Percentiles rank a stretch among this genome's conserved stretches.
Conservation (phyloP, 2,888 invertebrate genomes). For the Stramonita haemastoma region DNA sequence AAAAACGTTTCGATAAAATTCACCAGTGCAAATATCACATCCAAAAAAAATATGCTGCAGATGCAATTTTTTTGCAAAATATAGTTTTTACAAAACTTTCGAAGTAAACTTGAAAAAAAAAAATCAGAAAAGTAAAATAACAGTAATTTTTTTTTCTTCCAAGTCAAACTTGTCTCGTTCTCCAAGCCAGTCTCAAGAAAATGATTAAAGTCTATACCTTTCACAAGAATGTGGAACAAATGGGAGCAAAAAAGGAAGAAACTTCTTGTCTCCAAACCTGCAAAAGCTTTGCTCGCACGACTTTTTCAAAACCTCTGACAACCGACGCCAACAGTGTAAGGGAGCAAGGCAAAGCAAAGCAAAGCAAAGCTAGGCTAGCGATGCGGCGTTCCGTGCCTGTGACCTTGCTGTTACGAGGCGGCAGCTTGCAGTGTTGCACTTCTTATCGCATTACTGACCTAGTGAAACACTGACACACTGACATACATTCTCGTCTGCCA, state of each 20-base stretch:
- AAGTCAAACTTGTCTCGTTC: not conserved
- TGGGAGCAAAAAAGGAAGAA: too few species aligned
- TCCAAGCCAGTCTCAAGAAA: not conserved
- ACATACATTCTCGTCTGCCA: slow-evolving; percentile 21
- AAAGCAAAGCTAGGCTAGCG: too few species aligned
- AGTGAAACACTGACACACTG: slow-evolving; percentile 43
- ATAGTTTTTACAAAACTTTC: too few species aligned
- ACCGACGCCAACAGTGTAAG: not conserved
- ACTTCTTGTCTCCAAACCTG: too few species aligned
- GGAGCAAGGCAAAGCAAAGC: too few species aligned
- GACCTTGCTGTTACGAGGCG: slow-evolving; percentile 29
- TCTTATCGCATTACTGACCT: slow-evolving; percentile 41
- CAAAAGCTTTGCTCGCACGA: not conserved
- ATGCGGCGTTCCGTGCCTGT: slow-evolving; percentile 16
- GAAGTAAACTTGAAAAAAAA: too few species aligned
- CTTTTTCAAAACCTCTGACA: not conserved
- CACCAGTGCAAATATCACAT: not conserved
- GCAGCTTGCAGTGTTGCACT: slow-evolving; percentile 24
- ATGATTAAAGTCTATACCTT: not conserved
- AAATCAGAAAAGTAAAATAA: too few species aligned
- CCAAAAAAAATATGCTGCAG: too few species aligned
- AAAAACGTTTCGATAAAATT: not conserved
- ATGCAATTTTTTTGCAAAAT: too few species aligned
- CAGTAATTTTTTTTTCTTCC: not conserved
- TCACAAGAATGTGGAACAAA: too few species aligned